Evolutionary conservation across 1,140 invertebrate species (phyloP).

Genomic region (Pseudomyrmex cubaensis): DNA sequence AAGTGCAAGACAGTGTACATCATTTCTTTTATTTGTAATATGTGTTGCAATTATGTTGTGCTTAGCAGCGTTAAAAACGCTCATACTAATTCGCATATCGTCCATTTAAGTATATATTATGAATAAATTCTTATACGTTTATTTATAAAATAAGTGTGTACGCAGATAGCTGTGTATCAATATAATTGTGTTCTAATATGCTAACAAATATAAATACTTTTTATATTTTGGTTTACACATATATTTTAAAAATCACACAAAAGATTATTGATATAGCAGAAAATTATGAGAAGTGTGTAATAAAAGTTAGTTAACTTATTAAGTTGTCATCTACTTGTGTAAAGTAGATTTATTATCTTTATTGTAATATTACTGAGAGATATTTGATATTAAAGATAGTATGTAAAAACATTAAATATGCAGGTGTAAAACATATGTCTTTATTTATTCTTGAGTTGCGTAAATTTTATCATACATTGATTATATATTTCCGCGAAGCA

Average conservation of each 20-base stretch:
- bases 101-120: constrained; percentile 49
- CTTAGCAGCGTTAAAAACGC: constrained; percentile 41
- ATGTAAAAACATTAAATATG: too few relatives aligned
- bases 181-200: constrained; percentile 8
- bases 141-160: neutral
- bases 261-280: neutral
- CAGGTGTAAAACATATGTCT: too few relatives aligned
- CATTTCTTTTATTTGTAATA: constrained; percentile 49
- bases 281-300: too few relatives aligned
- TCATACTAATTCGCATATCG: constrained; percentile 49
- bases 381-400: too few relatives aligned
- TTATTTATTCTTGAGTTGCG: too few relatives aligned
- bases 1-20: constrained; percentile 44
- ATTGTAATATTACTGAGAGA: too few relatives aligned
- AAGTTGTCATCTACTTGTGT: too few relatives aligned
- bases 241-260: neutral
- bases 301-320: too few relatives aligned
- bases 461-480: too few relatives aligned
- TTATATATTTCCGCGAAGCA: too few relatives aligned
- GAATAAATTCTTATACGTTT: constrained; percentile 6
- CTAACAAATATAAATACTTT: neutral
- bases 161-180: neutral
- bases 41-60: constrained; percentile 45
- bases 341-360: too few relatives aligned
- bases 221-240: neutral